phyloP scores from a whole-genome alignment of 2,113 vertebrate species.

The Xiphias gladius region DNA sequence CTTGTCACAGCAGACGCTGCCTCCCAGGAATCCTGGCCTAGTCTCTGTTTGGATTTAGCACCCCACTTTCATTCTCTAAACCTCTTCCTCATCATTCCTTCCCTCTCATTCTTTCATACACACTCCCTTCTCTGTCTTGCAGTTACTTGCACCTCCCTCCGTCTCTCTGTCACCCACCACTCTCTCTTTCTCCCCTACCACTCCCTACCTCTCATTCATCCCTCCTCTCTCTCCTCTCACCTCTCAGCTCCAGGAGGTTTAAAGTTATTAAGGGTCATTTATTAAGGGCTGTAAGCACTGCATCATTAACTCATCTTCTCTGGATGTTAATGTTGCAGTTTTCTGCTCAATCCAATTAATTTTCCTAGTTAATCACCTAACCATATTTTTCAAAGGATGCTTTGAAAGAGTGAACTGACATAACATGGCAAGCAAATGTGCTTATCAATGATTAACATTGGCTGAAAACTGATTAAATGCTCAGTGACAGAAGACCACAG shows the following conservation, averaged over 20 bases:
- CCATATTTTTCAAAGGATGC: constrained; percentile 38
- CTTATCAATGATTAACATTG: constrained; percentile 46
- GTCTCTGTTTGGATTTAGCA: constrained; percentile 43
- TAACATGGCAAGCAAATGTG: constrained; percentile 43
- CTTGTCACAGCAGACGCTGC: constrained; percentile 58
- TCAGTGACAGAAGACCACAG: constrained; percentile 33
- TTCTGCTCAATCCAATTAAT: constrained; percentile 57
- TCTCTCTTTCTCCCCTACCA: constrained; percentile 7
- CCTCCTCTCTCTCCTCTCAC: constrained; percentile 1
- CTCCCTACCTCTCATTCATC: constrained; percentile 5
- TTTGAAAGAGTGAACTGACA: constrained; percentile 29
- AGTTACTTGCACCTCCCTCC: background rate
- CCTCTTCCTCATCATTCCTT: background rate
- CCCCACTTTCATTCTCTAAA: constrained; percentile 30
- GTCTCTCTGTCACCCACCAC: background rate
- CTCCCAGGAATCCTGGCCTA: constrained; percentile 67
- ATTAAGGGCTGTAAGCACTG: constrained; percentile 31
- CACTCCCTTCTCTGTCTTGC: background rate
- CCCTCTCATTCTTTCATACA: constrained; percentile 4
- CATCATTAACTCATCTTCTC: constrained; percentile 60
- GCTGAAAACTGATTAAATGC: constrained; percentile 51
- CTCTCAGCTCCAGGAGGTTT: constrained; percentile 40
- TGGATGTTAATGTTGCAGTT: constrained; percentile 47
- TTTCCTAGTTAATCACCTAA: constrained; percentile 56
- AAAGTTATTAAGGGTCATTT: constrained; percentile 50